Evolutionary conservation across 2,113 vertebrate species (phyloP).

Genomic region (Heterotis niloticus): DNA sequence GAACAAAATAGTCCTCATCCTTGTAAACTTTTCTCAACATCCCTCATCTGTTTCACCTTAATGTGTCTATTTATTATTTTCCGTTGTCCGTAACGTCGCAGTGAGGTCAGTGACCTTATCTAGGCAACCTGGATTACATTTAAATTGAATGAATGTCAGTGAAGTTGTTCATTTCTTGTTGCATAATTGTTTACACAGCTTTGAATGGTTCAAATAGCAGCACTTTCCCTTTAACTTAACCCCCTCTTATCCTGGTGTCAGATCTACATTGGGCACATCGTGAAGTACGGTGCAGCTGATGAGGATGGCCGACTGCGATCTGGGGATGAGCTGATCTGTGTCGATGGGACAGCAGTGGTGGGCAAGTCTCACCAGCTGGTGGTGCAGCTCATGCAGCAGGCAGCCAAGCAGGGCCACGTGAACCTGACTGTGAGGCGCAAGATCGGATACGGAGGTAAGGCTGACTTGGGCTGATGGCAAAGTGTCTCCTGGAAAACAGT

Average conservation of each 20-base stretch:
- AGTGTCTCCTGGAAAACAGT: background rate
- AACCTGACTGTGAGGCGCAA: constrained; percentile 95
- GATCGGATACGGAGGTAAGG: constrained; percentile 82
- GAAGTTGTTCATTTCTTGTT: too few species aligned
- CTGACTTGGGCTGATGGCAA: background rate
- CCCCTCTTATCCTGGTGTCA: constrained; percentile 57
- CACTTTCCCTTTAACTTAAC: too few species aligned
- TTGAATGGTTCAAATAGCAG: too few species aligned
- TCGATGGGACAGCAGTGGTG: constrained; percentile 93
- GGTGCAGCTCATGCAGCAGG: constrained; percentile 98
- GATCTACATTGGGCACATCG: constrained; percentile 99
- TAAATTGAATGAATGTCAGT: too few species aligned
- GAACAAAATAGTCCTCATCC: too few species aligned
- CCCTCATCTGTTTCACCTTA: too few species aligned
- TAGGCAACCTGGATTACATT: too few species aligned
- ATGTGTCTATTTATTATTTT: too few species aligned
- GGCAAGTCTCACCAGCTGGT: constrained; percentile 97
- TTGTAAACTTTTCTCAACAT: too few species aligned
- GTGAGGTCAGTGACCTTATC: too few species aligned
- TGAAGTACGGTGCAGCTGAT: constrained; percentile 92
- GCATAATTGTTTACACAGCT: too few species aligned
- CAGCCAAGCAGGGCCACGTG: constrained; percentile 93
- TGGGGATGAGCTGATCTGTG: constrained; percentile 91
- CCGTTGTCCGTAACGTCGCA: too few species aligned
- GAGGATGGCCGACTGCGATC: constrained; percentile 91